Evolutionary conservation across 1,140 invertebrate species (phyloP).

Genomic region (Cherax destructor): DNA sequence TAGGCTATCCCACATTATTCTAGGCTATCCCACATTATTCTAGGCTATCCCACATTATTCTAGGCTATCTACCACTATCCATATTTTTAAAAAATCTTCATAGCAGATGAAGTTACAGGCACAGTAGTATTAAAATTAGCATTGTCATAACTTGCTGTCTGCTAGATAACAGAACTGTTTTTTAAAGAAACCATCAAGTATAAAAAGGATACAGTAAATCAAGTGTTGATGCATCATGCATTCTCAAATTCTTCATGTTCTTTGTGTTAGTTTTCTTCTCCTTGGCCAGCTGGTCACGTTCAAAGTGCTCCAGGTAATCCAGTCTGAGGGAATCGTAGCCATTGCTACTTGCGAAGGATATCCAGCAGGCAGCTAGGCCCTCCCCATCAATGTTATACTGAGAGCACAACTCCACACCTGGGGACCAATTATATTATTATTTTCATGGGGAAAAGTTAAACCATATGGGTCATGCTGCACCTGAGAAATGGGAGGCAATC

Average conservation of each 20-base stretch:
- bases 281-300: constrained; percentile 22
- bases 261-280: constrained; percentile 12
- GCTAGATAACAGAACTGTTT: too few species aligned
- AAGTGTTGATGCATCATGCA: background rate
- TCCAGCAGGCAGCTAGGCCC: constrained; percentile 21
- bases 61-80: too few species aligned
- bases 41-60: too few species aligned
- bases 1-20: too few species aligned
- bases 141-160: too few species aligned
- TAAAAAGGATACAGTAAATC: background rate
- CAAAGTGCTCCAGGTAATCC: constrained; percentile 7
- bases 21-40: too few species aligned
- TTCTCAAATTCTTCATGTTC: background rate
- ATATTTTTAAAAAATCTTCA: too few species aligned
- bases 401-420: constrained; percentile 5
- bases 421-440: background rate
- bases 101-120: too few species aligned
- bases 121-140: too few species aligned
- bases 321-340: background rate
- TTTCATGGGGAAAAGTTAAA: too few species aligned
- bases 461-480: too few species aligned
- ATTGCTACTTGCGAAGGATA: constrained; percentile 11
- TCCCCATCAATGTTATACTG: constrained; percentile 15
- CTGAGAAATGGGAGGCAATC: too few species aligned
- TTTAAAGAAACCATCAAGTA: background rate